Conservation (phyloP, 2,113 vertebrate species). For the Symphodus melops region DNA sequence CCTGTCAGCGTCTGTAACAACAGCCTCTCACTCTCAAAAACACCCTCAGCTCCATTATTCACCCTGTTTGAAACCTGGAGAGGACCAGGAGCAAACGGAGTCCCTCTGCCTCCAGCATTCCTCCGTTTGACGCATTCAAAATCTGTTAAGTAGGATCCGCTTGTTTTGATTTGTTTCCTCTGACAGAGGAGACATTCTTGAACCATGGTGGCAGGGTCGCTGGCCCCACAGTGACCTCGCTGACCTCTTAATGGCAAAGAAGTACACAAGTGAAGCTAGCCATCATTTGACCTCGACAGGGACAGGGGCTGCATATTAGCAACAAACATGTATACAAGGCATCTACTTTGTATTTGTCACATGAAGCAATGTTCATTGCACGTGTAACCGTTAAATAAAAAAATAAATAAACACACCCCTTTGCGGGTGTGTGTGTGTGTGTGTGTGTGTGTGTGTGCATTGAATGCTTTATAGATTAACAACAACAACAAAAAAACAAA, state of each 20-base stretch:
- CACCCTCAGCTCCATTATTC: not conserved
- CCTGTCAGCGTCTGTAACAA: constrained; percentile 9
- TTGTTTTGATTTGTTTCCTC: not conserved
- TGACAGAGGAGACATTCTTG: constrained; percentile 23
- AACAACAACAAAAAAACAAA: not conserved
- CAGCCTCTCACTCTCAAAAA: constrained; percentile 20
- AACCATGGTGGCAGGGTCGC: constrained; percentile 3
- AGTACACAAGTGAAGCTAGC: not conserved
- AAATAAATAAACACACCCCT: not conserved
- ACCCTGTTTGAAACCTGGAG: not conserved
- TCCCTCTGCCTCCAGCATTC: not conserved
- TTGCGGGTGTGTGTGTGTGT: too few relatives aligned
- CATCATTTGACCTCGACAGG: not conserved
- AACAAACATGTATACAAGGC: too few relatives aligned
- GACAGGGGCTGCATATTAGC: too few relatives aligned
- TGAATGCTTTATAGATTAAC: not conserved
- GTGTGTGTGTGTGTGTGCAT: too few relatives aligned
- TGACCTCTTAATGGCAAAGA: not conserved
- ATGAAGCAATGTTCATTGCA: too few relatives aligned
- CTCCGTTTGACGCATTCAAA: not conserved
- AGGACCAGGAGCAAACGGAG: not conserved
- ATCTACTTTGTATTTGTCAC: too few relatives aligned
- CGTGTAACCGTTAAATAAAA: too few relatives aligned
- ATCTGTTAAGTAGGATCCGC: not conserved
- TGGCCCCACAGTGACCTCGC: not conserved